These are phyloP conservation scores for Synaphobranchus kaupii DNA, from an alignment of 2,797 vertebrate genomes.

Conservation along the genomic window DNA sequence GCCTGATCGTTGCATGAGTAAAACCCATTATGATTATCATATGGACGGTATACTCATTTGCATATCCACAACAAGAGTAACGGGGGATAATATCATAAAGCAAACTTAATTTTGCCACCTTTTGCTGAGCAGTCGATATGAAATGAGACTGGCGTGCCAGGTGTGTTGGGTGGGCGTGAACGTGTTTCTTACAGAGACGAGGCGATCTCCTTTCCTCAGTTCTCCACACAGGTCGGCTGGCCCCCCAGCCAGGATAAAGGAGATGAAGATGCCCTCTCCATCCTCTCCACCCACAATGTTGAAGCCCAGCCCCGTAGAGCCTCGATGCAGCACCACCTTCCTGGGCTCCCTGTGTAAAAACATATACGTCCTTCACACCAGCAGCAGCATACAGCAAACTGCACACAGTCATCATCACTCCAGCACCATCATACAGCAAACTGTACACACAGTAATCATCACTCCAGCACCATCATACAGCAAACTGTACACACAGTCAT, in stretches of 20 bases:
- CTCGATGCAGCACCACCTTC: conserved; percentile 91
- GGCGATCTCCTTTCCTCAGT: conserved; percentile 91
- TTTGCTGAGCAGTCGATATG: conserved; percentile 21
- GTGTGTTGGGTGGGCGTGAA: background rate
- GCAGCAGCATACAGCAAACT: background rate
- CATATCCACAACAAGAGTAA: background rate
- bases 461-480: no score
- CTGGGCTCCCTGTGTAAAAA: conserved; percentile 81
- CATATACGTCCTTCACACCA: conserved; percentile 5
- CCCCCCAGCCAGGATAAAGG: conserved; percentile 94
- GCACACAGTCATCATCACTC: background rate
- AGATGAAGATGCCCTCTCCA: conserved; percentile 97
- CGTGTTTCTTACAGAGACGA: conserved; percentile 84
- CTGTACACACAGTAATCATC: no score
- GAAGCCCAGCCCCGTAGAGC: conserved; percentile 94
- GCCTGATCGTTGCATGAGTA: no score
- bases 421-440: no score
- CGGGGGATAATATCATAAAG: background rate
- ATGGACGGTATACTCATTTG: background rate
- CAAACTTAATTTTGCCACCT: background rate
- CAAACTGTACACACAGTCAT: no score
- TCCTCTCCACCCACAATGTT: conserved; percentile 98
- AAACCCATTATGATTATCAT: background rate
- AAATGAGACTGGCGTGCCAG: no score
- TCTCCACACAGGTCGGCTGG: conserved; percentile 96